Evolutionary conservation across 2,797 vertebrate genomes (phyloP).

Genomic region (Dryobates pubescens): DNA sequence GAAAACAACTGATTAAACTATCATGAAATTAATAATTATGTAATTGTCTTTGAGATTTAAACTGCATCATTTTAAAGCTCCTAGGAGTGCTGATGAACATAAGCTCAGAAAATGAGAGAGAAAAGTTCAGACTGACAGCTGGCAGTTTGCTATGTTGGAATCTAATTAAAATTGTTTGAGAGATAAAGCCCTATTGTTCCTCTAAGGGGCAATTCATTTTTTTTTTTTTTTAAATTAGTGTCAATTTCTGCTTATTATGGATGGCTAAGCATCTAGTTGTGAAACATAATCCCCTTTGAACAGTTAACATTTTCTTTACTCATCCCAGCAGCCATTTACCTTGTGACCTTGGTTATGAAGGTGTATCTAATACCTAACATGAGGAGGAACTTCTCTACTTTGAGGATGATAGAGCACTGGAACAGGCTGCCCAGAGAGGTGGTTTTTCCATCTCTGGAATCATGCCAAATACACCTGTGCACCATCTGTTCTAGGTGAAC

Average conservation of each 20-base stretch:
- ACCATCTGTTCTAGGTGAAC: too few species aligned
- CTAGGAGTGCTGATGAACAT: neutral
- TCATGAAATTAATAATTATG: conserved; percentile 23
- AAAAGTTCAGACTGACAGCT: neutral
- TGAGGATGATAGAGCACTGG: too few species aligned
- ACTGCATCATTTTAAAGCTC: neutral
- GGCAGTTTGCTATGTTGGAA: neutral
- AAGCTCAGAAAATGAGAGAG: neutral
- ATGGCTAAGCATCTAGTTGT: conserved; percentile 1
- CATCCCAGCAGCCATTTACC: neutral
- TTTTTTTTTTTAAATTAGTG: conserved; percentile 29
- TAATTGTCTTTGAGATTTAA: conserved; percentile 22
- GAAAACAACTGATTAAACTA: conserved; percentile 25
- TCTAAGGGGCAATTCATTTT: neutral
- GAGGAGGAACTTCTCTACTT: too few species aligned
- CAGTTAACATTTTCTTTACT: neutral
- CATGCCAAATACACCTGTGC: too few species aligned
- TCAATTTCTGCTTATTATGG: conserved; percentile 4
- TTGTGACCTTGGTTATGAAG: neutral
- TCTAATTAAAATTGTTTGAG: conserved; percentile 38
- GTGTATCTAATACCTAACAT: neutral
- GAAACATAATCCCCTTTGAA: conserved; percentile 1
- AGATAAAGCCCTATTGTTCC: conserved; percentile 22
- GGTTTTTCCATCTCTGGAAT: too few species aligned
- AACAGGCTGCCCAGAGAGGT: too few species aligned